These are phyloP conservation scores for Ondatra zibethicus DNA, from an alignment of 2,113 vertebrate genomes.

Conservation along the genomic window DNA sequence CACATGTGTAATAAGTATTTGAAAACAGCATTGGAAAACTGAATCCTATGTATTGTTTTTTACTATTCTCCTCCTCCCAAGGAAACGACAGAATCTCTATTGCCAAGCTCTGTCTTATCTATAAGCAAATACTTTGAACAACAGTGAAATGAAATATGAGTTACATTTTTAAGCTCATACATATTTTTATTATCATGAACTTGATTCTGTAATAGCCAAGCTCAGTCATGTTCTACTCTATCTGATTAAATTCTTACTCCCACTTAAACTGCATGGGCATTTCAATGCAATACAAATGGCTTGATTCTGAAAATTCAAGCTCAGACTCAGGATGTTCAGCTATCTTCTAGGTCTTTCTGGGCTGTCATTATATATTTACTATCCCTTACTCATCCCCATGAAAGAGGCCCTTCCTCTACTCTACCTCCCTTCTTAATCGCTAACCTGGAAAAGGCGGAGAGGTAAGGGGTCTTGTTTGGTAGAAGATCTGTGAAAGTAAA, in stretches of 20 bases:
- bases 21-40: not conserved
- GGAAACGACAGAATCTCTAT: not conserved
- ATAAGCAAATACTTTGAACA: conserved; percentile 27
- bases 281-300: not conserved
- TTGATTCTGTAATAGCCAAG: conserved; percentile 20
- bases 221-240: not conserved
- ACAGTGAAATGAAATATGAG: not conserved
- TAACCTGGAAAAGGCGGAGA: not conserved
- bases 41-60: conserved; percentile 24
- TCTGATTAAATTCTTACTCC: not conserved
- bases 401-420: not conserved
- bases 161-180: conserved; percentile 33
- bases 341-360: not conserved
- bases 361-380: not conserved
- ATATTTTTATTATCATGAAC: conserved; percentile 46
- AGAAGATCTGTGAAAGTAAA: not conserved
- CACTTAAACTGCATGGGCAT: not conserved
- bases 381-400: too few species aligned
- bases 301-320: not conserved
- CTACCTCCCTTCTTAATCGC: not conserved
- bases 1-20: conserved; percentile 42
- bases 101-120: not conserved
- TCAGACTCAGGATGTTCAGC: not conserved
- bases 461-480: not conserved
- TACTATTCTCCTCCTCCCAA: not conserved